Evolutionary conservation across 2,888 invertebrate species (phyloP).

Genomic region (Homarus gammarus): DNA sequence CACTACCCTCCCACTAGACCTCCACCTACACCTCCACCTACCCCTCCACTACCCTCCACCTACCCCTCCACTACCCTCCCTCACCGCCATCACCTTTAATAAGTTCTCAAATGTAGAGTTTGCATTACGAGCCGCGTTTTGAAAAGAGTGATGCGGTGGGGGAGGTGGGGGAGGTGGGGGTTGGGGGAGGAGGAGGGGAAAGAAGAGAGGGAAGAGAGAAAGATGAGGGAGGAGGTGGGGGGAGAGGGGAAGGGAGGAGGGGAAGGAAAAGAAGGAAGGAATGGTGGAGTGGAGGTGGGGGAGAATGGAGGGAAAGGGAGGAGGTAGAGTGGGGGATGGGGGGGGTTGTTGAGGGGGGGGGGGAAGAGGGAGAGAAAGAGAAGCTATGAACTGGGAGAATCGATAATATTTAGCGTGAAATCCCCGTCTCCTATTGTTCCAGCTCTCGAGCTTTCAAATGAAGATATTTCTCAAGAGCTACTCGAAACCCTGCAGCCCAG

Average conservation of each 20-base stretch:
- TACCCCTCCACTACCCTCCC: background rate
- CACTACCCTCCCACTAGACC: background rate
- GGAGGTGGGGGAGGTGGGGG: background rate
- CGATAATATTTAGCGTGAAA: constrained; percentile 73
- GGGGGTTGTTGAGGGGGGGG: background rate
- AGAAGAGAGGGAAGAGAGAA: constrained; percentile 4
- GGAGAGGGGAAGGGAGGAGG: too few relatives aligned
- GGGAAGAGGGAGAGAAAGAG: background rate
- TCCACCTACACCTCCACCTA: background rate
- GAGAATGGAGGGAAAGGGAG: background rate
- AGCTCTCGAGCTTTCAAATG: constrained; percentile 68
- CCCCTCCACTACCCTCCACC: background rate
- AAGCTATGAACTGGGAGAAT: constrained; percentile 50
- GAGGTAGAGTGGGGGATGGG: background rate
- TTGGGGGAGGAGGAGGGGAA: background rate
- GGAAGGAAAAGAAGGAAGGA: background rate
- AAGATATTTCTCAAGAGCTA: constrained; percentile 73
- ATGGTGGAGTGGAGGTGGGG: background rate
- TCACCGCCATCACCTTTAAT: constrained; percentile 50
- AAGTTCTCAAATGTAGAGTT: constrained; percentile 65
- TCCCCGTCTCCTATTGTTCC: constrained; percentile 69
- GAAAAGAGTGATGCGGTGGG: constrained; percentile 26
- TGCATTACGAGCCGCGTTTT: constrained; percentile 31
- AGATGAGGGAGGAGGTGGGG: background rate
- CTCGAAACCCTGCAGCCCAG: constrained; percentile 50